phyloP scores from a whole-genome alignment of 2,113 vertebrate genomes.

The Colinus virginianus region DNA sequence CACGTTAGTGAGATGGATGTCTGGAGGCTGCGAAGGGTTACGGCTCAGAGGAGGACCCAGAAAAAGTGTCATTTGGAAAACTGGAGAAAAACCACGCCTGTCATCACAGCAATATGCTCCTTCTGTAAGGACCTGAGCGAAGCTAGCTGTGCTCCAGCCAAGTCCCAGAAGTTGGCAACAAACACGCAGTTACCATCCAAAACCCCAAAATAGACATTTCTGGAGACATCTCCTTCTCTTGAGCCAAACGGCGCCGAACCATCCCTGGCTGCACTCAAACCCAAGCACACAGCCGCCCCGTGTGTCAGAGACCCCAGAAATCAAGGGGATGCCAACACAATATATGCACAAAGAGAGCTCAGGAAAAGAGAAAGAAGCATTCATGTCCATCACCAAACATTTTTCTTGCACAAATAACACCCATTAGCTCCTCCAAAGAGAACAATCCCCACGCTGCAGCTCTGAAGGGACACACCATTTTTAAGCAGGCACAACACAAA shows the following conservation, averaged over 20 bases:
- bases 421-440: constrained; percentile 13
- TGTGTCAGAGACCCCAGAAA: background rate
- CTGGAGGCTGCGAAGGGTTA: background rate
- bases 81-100: accelerated
- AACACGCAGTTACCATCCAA: background rate
- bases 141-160: background rate
- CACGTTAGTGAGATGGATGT: background rate
- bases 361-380: background rate
- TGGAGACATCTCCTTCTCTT: background rate
- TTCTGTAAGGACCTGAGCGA: background rate
- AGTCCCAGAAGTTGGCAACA: background rate
- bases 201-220: background rate
- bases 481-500: background rate
- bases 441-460: background rate
- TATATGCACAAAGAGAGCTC: background rate
- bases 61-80: background rate
- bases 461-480: background rate
- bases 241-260: accelerated
- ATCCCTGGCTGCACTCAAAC: accelerated
- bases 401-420: background rate
- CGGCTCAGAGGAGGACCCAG: background rate
- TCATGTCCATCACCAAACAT: background rate
- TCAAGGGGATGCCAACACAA: background rate
- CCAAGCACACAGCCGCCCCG: accelerated
- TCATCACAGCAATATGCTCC: accelerated